Conservation (phyloP, 2,113 vertebrate genomes). For the Myanophis thanlyinensis region DNA sequence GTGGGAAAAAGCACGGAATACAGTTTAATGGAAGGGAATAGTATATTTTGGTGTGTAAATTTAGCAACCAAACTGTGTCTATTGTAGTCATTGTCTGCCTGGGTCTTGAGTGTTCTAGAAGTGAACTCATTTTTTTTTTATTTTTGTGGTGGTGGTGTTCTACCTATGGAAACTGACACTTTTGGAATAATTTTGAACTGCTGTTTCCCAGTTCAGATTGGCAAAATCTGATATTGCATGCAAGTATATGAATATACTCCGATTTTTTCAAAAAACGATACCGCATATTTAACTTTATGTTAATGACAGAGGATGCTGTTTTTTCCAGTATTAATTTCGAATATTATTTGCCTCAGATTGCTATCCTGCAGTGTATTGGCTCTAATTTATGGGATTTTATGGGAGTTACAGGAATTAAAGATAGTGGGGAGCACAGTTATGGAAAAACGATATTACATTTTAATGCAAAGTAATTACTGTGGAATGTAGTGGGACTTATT, state of each 20-base stretch:
- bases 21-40: neutral
- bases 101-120: neutral
- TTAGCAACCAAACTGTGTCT: neutral
- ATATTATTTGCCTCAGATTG: fast-evolving
- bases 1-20: neutral
- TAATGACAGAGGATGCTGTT: neutral
- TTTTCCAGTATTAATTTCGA: neutral
- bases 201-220: neutral
- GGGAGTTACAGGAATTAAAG: neutral
- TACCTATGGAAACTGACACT: neutral
- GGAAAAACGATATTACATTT: neutral
- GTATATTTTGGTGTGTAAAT: neutral
- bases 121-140: neutral
- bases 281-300: neutral
- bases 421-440: neutral
- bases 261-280: neutral
- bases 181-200: neutral
- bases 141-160: neutral
- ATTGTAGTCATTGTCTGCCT: neutral
- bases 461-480: neutral
- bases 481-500: neutral
- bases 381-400: neutral
- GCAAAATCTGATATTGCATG: neutral
- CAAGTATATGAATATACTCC: neutral
- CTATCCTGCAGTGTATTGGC: neutral